Percentiles rank a stretch among this genome's conserved stretches.
Conservation (phyloP, 2,113 vertebrate species). For the Ctenomys sociabilis region DNA sequence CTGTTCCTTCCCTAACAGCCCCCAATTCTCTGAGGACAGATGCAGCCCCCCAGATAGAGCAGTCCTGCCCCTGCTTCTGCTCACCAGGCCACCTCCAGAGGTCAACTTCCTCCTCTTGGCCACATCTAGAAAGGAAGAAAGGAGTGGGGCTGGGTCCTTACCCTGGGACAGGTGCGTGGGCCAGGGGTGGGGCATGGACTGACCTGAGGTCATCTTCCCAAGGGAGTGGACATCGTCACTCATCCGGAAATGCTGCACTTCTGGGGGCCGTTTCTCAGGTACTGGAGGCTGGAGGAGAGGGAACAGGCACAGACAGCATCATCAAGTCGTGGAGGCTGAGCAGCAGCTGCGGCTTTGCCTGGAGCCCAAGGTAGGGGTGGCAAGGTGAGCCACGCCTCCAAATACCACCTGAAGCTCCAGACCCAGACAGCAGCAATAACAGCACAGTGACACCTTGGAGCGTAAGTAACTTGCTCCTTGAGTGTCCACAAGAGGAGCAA, state of each 20-base stretch:
- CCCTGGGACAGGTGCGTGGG: not conserved
- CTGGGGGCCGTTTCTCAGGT: constrained; percentile 82
- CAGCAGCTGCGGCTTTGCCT: not conserved
- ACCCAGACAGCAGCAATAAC: not conserved
- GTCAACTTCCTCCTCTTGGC: constrained; percentile 79
- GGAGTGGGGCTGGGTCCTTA: not conserved
- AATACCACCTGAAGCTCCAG: not conserved
- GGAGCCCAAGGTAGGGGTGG: not conserved
- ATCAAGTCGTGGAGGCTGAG: not conserved
- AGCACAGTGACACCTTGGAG: not conserved
- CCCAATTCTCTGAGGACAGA: not conserved
- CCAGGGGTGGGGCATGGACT: not conserved
- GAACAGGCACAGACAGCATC: not conserved
- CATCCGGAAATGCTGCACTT: constrained; percentile 80
- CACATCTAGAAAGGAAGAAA: constrained; percentile 63
- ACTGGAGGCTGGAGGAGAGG: constrained; percentile 64
- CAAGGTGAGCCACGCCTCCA: not conserved
- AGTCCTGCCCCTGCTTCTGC: constrained; percentile 1
- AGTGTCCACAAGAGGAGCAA: not conserved
- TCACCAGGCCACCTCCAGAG: constrained; percentile 69
- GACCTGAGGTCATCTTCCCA: constrained; percentile 77
- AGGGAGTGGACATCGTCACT: constrained; percentile 76
- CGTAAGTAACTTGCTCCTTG: not conserved
- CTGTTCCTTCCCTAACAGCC: not conserved
- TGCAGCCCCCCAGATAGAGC: not conserved